Evolutionary conservation across 1,140 invertebrate genomes (phyloP), one percentile per base, ranked within the genome.

Genomic region (Belonocnema kinseyi): DNA sequence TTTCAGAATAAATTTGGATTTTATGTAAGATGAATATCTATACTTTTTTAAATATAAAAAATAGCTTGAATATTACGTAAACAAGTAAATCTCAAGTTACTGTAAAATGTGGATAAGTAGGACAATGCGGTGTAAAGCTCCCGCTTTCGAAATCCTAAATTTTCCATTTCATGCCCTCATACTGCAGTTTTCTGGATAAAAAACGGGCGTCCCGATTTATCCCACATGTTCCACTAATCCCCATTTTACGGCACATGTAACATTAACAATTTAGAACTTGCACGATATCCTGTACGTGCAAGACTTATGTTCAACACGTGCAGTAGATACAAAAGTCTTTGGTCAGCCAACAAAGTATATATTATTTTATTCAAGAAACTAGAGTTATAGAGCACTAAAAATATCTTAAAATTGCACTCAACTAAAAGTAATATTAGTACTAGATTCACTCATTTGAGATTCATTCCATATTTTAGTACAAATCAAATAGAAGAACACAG

Each of bases 301-400:
- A 54, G n/a, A 54, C 53, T 17, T 17, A 40, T 7, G 58, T 13
- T 40, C 26, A 40, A 40, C 58, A 66, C 33, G 21, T 66, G 58
- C 58, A 21, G 17, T 66, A 66, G 26, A 66, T 66, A 66, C 26
- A 66, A 11, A 66, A 66, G 26, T 33, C 26, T 66, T 66, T 66
- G 58, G 11, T 66, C 21, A 33, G 58, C 58, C 58, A 26, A 66
- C 26, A 66, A 16, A 66, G 21, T 21, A 21, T 21, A 21, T 21
- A 58, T 6, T 58, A 58, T 58, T 58, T 58, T 58, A 58, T 58
- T 58, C 56, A 58, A 58, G 56, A 58, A 58, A 58, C 56, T 58
- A 46, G 40, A 46, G 40, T 46, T 10, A 54, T 54, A 17, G 17
- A 40, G 26, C 21, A 40, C 58, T 66, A 66, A 66, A 66, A 66